A percentile compares a stretch with the other conserved stretches of the same genome.
phyloP scores from a whole-genome alignment of 2,797 vertebrate genomes.

The Myotis vivesi region DNA sequence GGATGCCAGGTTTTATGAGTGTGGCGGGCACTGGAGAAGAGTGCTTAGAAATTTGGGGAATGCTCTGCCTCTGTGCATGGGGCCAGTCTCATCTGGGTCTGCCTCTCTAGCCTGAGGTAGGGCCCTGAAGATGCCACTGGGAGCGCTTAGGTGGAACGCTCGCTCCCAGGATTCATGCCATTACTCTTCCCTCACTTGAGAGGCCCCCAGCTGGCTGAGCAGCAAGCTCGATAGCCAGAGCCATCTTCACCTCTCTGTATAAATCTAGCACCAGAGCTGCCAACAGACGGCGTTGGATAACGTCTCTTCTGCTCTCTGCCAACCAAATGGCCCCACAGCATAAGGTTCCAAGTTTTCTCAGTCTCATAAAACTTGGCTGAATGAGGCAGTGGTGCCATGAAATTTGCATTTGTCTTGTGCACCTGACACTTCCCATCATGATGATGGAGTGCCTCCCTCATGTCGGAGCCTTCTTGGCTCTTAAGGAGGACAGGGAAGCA shows the following conservation, averaged over 20 bases:
- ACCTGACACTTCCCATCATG: conserved; percentile 76
- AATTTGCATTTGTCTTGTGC: conserved; percentile 76
- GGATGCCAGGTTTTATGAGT: conserved; percentile 1
- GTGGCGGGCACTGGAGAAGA: neutral
- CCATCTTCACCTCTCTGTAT: conserved; percentile 59
- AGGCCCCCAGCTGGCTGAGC: conserved; percentile 68
- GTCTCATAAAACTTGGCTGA: conserved; percentile 77
- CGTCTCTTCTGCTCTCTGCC: conserved; percentile 74
- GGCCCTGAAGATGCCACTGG: neutral
- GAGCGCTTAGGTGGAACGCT: neutral
- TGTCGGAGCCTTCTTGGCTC: conserved; percentile 37
- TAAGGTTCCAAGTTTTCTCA: conserved; percentile 77
- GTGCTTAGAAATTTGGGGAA: neutral
- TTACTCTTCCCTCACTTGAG: conserved; percentile 65
- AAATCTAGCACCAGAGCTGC: conserved; percentile 73
- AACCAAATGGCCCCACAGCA: conserved; percentile 76
- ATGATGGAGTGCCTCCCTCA: conserved; percentile 70
- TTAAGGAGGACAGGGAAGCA: conserved; percentile 62
- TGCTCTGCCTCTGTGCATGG: neutral
- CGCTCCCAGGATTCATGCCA: conserved; percentile 37
- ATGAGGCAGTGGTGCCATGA: conserved; percentile 70
- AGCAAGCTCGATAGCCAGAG: conserved; percentile 56
- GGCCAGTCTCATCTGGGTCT: neutral
- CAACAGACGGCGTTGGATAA: conserved; percentile 71
- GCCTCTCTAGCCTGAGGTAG: neutral